Percentiles rank a stretch among this genome's conserved stretches.
These are phyloP conservation scores for Dicerorhinus sumatrensis DNA, from an alignment of 2,113 vertebrate species.

Conservation along the genomic window DNA sequence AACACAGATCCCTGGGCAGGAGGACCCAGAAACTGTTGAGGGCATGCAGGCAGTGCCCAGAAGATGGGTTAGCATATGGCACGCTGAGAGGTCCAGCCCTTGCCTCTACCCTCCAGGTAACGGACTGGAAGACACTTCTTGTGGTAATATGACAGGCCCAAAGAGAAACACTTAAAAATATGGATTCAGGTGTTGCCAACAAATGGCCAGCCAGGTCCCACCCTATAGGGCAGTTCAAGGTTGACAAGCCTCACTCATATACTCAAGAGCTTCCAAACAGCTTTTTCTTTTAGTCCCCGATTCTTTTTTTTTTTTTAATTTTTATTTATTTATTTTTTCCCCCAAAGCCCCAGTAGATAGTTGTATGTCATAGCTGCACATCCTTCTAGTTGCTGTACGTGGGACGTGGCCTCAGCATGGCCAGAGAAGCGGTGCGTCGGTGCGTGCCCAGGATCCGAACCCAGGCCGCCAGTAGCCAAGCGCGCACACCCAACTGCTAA, in stretches of 20 bases:
- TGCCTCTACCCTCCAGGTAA: background rate
- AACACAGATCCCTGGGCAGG: background rate
- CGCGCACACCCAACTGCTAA: too few species aligned
- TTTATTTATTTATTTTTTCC: too few species aligned
- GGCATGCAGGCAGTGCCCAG: background rate
- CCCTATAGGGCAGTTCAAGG: background rate
- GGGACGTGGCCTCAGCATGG: too few species aligned
- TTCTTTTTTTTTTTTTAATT: background rate
- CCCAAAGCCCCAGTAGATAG: too few species aligned
- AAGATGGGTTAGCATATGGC: background rate
- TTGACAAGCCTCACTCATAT: background rate
- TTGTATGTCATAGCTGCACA: too few species aligned
- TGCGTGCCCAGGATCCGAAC: too few species aligned
- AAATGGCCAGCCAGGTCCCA: background rate
- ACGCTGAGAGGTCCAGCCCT: background rate
- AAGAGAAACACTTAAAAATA: background rate
- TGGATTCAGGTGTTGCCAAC: background rate
- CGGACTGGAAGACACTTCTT: background rate
- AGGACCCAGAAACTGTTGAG: background rate
- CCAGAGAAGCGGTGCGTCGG: too few species aligned
- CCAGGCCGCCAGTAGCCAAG: too few species aligned
- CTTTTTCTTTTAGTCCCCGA: background rate
- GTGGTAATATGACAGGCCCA: background rate
- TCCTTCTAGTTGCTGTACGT: too few species aligned
- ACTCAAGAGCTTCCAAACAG: slow-evolving; percentile 20